Base-by-base conservation (phyloP, 2,888 invertebrate genomes). In the Balanococcus diminutus region DNA sequence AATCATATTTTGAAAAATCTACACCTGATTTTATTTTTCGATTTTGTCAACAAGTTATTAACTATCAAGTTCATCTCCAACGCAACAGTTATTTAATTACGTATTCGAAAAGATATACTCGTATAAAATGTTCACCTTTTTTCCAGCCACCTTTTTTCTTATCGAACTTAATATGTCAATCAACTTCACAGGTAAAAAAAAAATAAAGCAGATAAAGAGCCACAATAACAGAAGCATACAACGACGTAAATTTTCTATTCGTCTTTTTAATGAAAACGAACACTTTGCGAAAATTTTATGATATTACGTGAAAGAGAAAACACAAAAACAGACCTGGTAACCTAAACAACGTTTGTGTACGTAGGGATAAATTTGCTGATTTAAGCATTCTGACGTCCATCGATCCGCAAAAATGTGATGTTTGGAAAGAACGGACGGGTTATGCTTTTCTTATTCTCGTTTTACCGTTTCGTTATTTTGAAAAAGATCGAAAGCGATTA, bases 331-430 rank as follows among this genome's bases (percentile, higher is more conserved):
- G 75, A 79, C 75, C 75, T 36, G 28, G 36, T 79, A 79, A 79
- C 75, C 75, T 79, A 79, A 79, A 79, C 75, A 67, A 31, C 28
- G 67, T 31, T n/a, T 28, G 28, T 11, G 16, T 67, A 79, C 75
- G 75, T 19, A 19, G 32, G 31, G 31, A 79, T 79, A 79, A 79
- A 79, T 79, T 79, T 79, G 75, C 75, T 79, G 31, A 36, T 19
- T n/a, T 79, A n/a, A 79, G 75, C 75, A 79, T 79, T 79, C 16
- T 36, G 75, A 79, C 75, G 75, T 79, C 75, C 75, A 79, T 79
- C 75, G 75, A 79, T 79, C 75, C 75, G 75, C 75, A 36, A 79
- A 79, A 79, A 79, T 28, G 75, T 79, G 36, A 36, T 36, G 36
- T 79, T 79, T 36, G n/a, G 36, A 28, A 79, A 79, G 75, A n/a